Base-by-base conservation (phyloP, 2,888 invertebrate genomes). In the Lordiphosa andalusiaca region DNA sequence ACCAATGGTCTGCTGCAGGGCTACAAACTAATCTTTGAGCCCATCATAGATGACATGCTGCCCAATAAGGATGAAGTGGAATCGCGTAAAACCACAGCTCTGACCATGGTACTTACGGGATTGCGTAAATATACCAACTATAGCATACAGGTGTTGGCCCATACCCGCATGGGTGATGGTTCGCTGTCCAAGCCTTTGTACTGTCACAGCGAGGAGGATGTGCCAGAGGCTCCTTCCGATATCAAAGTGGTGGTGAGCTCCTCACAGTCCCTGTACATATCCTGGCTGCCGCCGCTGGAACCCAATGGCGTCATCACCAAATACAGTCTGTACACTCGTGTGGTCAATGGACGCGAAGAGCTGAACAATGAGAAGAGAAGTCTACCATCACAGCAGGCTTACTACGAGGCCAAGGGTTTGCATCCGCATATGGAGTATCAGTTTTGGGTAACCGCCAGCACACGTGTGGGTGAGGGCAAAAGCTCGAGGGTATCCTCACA, bases 151-250 rank as follows among this genome's bases (percentile, higher is more conserved):
- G 94, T 95, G 7, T 86, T 95, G 78, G 95, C 95, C 0, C 94
- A 92, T 87, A 95, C 95, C 0, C 91, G 94, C 85, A 93, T 94
- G 77, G 95, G 95, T 0, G 95, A 95, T 84, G 95, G 95, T 2
- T 91, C 92, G 4, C 88, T 93, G 56, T 93, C 94, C 35, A 90
- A 91, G 62, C 91, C 94, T 0, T 91, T 93, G 35, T 94, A 92
- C 86, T 94, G 95, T 81, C 92, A 92, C 77, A 95, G 95, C 2
- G 93, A 94, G 75, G 95, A 95, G 90, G 95, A 95, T 89, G 95
- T 94, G 44, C 95, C 96, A 7, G 95, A 94, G 57, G 92, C 93
- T 39, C 96, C 96, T 1, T 92, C 93, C 4, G 94, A 94, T 76
- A 93, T 96, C 67, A 96, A 95, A 89, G 95, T 94, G 3, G 93